These are phyloP conservation scores for Platynereis dumerilii DNA, from an alignment of 2,888 invertebrate species.

Conservation along the genomic window DNA sequence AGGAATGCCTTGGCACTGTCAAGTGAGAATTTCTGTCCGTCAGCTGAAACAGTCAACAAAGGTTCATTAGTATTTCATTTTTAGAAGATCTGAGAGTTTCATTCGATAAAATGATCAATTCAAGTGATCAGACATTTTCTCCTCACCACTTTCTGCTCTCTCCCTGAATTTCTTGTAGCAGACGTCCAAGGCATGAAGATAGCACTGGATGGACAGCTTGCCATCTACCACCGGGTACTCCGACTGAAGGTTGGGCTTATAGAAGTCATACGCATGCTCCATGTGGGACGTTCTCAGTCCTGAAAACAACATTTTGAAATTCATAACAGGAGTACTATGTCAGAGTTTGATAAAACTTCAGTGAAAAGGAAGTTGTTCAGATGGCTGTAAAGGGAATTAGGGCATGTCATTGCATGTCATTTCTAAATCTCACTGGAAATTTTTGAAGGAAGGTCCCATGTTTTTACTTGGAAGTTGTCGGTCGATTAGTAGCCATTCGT, in stretches of 20 bases:
- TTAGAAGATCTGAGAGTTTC: neutral
- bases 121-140: neutral
- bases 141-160: neutral
- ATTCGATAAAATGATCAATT: neutral
- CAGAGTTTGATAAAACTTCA: too few relatives aligned
- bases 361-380: too few relatives aligned
- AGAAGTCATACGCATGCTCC: slow-evolving; percentile 96
- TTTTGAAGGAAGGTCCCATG: too few relatives aligned
- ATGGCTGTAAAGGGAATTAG: too few relatives aligned
- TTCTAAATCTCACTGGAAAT: too few relatives aligned
- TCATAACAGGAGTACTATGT: too few relatives aligned
- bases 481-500: too few relatives aligned
- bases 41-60: slow-evolving; percentile 2
- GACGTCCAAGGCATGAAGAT: slow-evolving; percentile 88
- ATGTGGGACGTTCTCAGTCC: slow-evolving; percentile 87
- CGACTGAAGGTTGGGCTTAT: slow-evolving; percentile 91
- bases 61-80: neutral
- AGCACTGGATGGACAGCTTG: slow-evolving; percentile 91
- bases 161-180: slow-evolving; percentile 73
- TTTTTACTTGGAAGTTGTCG: too few relatives aligned
- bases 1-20: slow-evolving; percentile 57
- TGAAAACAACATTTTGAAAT: slow-evolving; percentile 31
- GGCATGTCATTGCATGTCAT: too few relatives aligned
- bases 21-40: slow-evolving; percentile 50
- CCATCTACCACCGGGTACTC: slow-evolving; percentile 98